These are phyloP conservation scores for Peromyscus californicus DNA, from an alignment of 2,113 vertebrate species.

Conservation along the genomic window DNA sequence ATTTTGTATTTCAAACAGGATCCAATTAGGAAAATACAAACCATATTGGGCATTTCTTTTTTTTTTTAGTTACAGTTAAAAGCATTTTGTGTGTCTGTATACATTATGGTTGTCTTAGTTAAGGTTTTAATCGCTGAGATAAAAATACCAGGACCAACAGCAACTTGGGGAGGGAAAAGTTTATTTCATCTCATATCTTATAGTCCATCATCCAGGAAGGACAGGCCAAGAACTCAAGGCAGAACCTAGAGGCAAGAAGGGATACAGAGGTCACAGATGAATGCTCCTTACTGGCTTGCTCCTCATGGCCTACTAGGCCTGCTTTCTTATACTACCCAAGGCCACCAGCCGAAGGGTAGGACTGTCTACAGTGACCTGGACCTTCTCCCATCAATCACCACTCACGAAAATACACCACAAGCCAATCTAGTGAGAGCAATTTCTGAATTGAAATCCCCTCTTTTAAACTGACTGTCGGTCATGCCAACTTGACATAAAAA, in stretches of 20 bases:
- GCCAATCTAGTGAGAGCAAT: not conserved
- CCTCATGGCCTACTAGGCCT: not conserved
- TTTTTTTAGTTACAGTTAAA: not conserved
- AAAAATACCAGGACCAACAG: not conserved
- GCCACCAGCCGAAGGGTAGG: not conserved
- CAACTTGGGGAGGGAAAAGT: not conserved
- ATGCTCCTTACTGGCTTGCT: not conserved
- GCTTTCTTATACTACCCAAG: not conserved
- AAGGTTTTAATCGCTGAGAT: not conserved
- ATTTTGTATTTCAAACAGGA: not conserved
- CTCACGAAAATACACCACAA: not conserved
- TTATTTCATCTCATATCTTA: not conserved
- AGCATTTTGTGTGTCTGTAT: not conserved
- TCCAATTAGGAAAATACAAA: not conserved
- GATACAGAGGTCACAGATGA: not conserved
- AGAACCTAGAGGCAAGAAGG: not conserved
- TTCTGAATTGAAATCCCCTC: not conserved
- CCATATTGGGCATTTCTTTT: not conserved
- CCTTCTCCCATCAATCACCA: not conserved
- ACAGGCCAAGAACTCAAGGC: not conserved
- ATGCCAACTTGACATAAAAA: not conserved
- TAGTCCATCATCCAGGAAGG: not conserved
- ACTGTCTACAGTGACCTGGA: not conserved
- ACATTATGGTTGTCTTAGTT: not conserved
- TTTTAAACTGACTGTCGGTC: not conserved